A percentile compares a stretch with the other conserved stretches of the same genome.
Conservation (phyloP, 2,113 vertebrate genomes). For the Peucedramus taeniatus region DNA sequence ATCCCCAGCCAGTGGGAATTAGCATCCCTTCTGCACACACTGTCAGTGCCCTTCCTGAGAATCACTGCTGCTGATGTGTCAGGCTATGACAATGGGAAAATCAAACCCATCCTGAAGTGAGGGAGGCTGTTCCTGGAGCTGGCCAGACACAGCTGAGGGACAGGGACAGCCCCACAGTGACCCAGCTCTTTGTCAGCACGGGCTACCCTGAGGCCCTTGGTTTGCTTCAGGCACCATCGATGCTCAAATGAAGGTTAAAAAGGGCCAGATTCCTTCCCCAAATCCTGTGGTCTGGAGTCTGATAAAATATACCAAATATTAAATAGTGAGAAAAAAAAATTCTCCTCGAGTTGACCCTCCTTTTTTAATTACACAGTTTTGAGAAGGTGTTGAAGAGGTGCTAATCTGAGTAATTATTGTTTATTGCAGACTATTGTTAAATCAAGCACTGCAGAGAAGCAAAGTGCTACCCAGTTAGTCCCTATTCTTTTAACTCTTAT, state of each 20-base stretch:
- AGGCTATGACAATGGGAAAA: background rate
- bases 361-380: background rate
- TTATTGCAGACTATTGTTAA: background rate
- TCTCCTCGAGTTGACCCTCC: background rate
- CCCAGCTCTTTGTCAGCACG: fast-evolving
- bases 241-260: background rate
- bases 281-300: background rate
- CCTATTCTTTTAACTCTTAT: background rate
- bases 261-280: background rate
- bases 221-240: fast-evolving
- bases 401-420: background rate
- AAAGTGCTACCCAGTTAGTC: background rate
- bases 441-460: background rate
- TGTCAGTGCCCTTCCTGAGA: background rate
- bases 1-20: background rate
- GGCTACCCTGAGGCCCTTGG: fast-evolving
- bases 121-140: fast-evolving
- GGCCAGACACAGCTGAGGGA: background rate
- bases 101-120: background rate
- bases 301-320: background rate
- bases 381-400: background rate
- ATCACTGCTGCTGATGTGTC: fast-evolving
- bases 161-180: background rate
- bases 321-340: background rate
- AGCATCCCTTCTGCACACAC: background rate